phyloP scores from a whole-genome alignment of 2,888 invertebrate species.

The Fragum whitleyi region DNA sequence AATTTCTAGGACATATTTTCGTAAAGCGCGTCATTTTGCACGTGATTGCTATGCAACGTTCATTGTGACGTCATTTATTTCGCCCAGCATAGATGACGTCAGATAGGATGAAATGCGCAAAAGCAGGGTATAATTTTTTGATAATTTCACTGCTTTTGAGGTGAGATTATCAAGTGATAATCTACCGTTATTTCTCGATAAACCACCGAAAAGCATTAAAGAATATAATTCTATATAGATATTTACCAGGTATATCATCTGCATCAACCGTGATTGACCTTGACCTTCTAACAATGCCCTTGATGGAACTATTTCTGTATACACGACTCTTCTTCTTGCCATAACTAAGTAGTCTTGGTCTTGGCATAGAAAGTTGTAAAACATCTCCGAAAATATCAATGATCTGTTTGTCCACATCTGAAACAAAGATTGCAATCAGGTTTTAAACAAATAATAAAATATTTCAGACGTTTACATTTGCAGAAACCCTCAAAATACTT shows the following conservation, averaged over 20 bases:
- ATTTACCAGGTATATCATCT: conserved; percentile 84
- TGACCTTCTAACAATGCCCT: conserved; percentile 97
- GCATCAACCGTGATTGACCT: conserved; percentile 94
- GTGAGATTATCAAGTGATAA: too few species aligned
- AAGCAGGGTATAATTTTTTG: too few species aligned
- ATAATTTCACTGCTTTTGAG: too few species aligned
- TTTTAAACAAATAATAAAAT: background rate
- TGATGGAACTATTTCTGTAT: conserved; percentile 86
- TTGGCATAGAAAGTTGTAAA: conserved; percentile 62
- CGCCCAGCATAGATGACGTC: too few species aligned
- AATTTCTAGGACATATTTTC: too few species aligned
- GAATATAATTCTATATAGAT: background rate
- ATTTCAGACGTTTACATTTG: background rate
- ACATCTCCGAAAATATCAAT: conserved; percentile 73
- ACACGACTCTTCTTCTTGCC: conserved; percentile 58
- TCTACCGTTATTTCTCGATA: too few species aligned
- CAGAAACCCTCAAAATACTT: too few species aligned
- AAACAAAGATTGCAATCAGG: background rate
- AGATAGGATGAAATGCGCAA: too few species aligned
- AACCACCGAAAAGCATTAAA: too few species aligned
- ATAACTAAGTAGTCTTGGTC: conserved; percentile 73
- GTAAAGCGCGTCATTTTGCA: too few species aligned
- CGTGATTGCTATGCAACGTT: too few species aligned
- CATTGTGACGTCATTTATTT: too few species aligned
- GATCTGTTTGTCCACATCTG: conserved; percentile 52